These are phyloP conservation scores for Hyles euphorbiae DNA, from an alignment of 1,140 invertebrate species.

Conservation along the genomic window DNA sequence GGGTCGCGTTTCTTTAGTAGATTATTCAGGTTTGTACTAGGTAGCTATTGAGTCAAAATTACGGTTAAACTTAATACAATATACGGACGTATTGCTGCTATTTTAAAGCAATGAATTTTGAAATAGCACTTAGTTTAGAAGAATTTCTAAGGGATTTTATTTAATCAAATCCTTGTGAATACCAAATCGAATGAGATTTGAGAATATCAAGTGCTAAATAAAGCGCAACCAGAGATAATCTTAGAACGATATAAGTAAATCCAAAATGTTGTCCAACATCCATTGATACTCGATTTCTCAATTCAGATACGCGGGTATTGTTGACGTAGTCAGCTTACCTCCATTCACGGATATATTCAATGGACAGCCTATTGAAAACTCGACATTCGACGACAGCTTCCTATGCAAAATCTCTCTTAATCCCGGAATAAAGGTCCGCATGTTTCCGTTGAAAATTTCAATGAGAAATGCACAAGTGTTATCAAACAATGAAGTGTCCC, in stretches of 20 bases:
- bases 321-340: slow-evolving; percentile 37
- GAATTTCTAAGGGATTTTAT: too few species aligned
- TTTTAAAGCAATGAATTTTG: too few species aligned
- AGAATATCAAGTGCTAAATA: slow-evolving; percentile 9
- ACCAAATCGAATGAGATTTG: too few species aligned
- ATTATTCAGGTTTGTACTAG: too few species aligned
- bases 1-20: too few species aligned
- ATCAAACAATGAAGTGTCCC: slow-evolving; percentile 32
- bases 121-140: too few species aligned
- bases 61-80: too few species aligned
- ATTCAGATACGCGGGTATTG: slow-evolving; percentile 48
- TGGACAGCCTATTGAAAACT: too few species aligned
- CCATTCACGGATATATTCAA: slow-evolving; percentile 43
- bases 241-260: slow-evolving; percentile 25
- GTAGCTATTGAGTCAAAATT: too few species aligned
- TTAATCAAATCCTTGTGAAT: too few species aligned
- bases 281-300: slow-evolving; percentile 50
- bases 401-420: slow-evolving; percentile 68
- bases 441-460: slow-evolving; percentile 47
- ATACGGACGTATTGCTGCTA: too few species aligned
- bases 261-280: slow-evolving; percentile 49
- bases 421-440: slow-evolving; percentile 59
- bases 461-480: slow-evolving; percentile 38
- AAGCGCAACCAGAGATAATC: slow-evolving; percentile 42
- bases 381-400: slow-evolving; percentile 31